A percentile compares a stretch with the other conserved stretches of the same genome.
These are phyloP conservation scores for Entosphenus tridentatus DNA, from an alignment of 2,113 vertebrate species.

Conservation along the genomic window DNA sequence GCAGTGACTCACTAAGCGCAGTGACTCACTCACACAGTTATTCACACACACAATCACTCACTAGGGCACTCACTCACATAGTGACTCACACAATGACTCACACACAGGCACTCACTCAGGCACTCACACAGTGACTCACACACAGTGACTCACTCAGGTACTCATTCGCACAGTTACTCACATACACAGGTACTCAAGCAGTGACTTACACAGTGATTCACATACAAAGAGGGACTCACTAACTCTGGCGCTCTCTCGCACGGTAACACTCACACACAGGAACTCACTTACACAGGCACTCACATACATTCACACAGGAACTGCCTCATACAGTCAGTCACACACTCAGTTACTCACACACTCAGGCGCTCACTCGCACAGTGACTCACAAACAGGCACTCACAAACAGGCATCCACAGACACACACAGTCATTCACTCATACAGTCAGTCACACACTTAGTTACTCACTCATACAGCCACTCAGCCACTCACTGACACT, in stretches of 20 bases:
- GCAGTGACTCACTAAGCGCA: no score
- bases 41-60: background rate
- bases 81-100: background rate
- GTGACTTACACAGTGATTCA: background rate
- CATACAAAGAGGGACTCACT: background rate
- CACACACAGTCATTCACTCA: background rate
- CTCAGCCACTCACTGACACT: background rate
- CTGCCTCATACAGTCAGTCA: background rate
- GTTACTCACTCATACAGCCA: background rate
- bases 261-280: background rate
- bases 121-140: background rate
- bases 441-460: background rate
- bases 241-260: background rate
- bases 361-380: background rate
- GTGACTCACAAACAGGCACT: background rate
- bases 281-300: background rate
- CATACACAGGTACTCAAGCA: background rate
- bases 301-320: background rate
- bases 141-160: background rate
- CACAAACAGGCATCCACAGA: background rate
- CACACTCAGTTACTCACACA: slow-evolving; percentile 1
- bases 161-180: background rate
- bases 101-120: background rate
- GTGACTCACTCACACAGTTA: background rate
- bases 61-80: background rate